Evolutionary conservation across 2,888 invertebrate species (phyloP).

Genomic region (Andrena marginata): DNA sequence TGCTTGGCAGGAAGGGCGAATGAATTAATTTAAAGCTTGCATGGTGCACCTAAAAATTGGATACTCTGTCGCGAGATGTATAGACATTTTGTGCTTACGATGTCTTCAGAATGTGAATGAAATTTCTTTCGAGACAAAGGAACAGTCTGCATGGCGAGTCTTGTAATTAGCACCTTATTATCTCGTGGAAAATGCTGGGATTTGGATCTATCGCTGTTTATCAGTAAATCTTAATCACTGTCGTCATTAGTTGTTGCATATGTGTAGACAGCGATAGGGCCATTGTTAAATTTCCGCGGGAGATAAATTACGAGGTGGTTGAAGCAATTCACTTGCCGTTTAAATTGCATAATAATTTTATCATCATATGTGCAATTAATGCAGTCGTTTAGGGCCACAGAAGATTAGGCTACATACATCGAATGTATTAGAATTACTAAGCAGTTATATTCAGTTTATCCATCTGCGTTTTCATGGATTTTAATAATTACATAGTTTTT

Average conservation of each 20-base stretch:
- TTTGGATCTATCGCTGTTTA: neutral
- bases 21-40: neutral
- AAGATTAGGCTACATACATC: no score
- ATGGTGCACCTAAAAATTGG: neutral
- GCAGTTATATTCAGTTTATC: neutral
- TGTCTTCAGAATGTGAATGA: neutral
- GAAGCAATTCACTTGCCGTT: no score
- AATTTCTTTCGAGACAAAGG: neutral
- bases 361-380: no score
- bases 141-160: neutral
- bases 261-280: neutral
- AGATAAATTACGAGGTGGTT: no score
- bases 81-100: neutral
- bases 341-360: no score
- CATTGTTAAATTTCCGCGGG: no score
- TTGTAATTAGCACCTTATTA: slow-evolving; percentile 20
- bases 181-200: neutral
- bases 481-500: neutral
- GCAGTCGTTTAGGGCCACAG: no score
- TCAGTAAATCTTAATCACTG: slow-evolving; percentile 23
- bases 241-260: slow-evolving; percentile 13
- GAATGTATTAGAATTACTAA: neutral
- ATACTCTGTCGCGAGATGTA: neutral
- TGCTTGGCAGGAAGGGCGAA: neutral
- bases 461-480: neutral